Conservation (phyloP, 2,113 vertebrate species). For the Dicentrarchus labrax region DNA sequence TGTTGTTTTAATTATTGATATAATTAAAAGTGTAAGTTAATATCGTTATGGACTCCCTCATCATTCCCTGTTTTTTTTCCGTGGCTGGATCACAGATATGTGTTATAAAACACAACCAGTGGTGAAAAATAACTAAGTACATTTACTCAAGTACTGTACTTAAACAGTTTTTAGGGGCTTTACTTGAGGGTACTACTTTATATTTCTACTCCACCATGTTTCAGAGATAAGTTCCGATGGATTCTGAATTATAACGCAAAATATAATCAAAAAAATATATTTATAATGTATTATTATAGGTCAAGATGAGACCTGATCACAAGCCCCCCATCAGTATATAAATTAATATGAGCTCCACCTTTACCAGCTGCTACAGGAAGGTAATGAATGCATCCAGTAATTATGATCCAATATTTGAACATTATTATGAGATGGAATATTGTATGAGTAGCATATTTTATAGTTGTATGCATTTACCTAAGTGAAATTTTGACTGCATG, state of each 20-base stretch:
- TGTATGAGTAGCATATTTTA: not conserved
- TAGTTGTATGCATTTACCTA: too few relatives aligned
- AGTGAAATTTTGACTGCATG: not conserved
- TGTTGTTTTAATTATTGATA: too few relatives aligned
- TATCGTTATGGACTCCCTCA: too few relatives aligned
- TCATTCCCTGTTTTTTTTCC: too few relatives aligned
- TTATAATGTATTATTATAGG: not conserved
- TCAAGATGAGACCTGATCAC: not conserved
- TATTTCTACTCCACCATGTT: not conserved
- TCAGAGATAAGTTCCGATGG: not conserved
- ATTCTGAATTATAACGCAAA: not conserved
- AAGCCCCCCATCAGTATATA: not conserved
- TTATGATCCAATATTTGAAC: not conserved
- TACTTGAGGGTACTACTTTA: too few relatives aligned
- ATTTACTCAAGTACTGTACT: not conserved
- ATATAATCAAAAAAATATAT: not conserved
- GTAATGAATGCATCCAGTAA: not conserved
- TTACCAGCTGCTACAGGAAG: not conserved
- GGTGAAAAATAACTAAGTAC: not conserved
- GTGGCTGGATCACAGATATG: not conserved
- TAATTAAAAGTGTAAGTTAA: too few relatives aligned
- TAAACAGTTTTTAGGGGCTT: not conserved
- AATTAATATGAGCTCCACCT: not conserved
- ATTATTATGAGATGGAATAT: not conserved
- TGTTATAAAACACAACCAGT: not conserved